These are phyloP conservation scores for Holacanthus passer DNA, from an alignment of 2,113 vertebrate species.

Conservation along the genomic window DNA sequence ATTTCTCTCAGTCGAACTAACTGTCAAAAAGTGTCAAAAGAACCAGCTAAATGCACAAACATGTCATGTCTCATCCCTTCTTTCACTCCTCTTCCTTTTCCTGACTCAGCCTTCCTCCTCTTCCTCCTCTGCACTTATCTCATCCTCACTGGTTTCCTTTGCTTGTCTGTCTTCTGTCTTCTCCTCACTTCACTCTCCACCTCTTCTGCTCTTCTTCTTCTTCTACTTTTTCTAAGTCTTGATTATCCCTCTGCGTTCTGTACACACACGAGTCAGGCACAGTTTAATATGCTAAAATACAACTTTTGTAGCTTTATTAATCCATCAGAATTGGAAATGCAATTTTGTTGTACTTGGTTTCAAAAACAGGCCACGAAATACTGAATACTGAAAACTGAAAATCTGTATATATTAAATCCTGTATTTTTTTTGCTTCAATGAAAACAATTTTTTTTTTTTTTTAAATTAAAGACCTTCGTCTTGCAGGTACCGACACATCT, in stretches of 20 bases:
- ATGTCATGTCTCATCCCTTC: background rate
- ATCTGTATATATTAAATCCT: too few species aligned
- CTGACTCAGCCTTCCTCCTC: conserved; percentile 28
- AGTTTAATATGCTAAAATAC: too few species aligned
- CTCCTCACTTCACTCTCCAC: background rate
- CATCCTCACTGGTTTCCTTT: conserved; percentile 50
- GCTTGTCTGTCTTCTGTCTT: background rate
- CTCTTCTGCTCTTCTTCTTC: conserved; percentile 2
- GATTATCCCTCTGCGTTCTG: background rate
- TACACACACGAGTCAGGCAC: too few species aligned
- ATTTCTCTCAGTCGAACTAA: too few species aligned
- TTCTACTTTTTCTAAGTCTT: background rate
- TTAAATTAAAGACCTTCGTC: too few species aligned
- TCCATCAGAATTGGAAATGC: too few species aligned
- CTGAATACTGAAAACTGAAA: too few species aligned
- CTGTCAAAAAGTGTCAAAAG: background rate
- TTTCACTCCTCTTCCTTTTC: conserved; percentile 47
- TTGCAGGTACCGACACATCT: background rate
- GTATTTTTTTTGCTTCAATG: too few species aligned
- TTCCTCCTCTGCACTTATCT: conserved; percentile 66
- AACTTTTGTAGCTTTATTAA: background rate
- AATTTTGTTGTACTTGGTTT: too few species aligned
- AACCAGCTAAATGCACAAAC: background rate
- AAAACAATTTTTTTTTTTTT: too few species aligned
- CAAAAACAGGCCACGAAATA: too few species aligned